Evolutionary conservation across 2,888 invertebrate genomes (phyloP), one percentile per base, ranked within the genome.

Genomic region (Clivina fossor): DNA sequence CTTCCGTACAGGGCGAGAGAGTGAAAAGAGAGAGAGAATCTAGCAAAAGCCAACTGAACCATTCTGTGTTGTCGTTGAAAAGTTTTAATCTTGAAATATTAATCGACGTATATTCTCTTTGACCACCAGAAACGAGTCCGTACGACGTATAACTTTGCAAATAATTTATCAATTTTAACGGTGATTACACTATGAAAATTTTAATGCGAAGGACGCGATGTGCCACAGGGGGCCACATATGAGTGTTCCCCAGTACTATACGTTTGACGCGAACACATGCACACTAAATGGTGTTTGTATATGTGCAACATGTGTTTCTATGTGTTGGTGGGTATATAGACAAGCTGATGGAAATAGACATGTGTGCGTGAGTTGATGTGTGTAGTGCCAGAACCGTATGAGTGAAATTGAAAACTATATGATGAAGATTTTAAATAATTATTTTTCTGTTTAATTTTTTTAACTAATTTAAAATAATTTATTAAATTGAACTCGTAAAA

Each of bases 81-180:
- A 54, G 44, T 44, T 54, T 16, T 41, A 51, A 51, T 41, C 51
- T 40, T 51, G 51, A 51, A 51, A 41, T 51, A 51, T 51, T 51
- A 51, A 51, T 41, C 33, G 11, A 18, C 35, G 35, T 53, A 53
- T 44, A 41, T 53, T 53, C 53, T n/a, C 54, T 26, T 44, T 54
- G 44, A 46, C 44, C 33, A 24, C 28, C 16, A 16, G 41, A 22
- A 22, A 20, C 22, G 32, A 20, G 32, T 19, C 19, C 51, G 28
- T n/a, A n/a, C n/a, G n/a, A n/a, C 22, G 43, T 24, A 20, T 13
- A 51, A 51, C 38, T 55, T 47, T 24, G 47, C 55, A 38, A 55
- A 55, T 55, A 55, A 55, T 55, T 55, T 55, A 55, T 55, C 55
- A 55, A 47, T 55, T 55, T 47, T 55, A 47, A 55, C 55, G 46